These are phyloP conservation scores for Megaptera novaeangliae DNA, from an alignment of 2,113 vertebrate genomes.

Conservation along the genomic window DNA sequence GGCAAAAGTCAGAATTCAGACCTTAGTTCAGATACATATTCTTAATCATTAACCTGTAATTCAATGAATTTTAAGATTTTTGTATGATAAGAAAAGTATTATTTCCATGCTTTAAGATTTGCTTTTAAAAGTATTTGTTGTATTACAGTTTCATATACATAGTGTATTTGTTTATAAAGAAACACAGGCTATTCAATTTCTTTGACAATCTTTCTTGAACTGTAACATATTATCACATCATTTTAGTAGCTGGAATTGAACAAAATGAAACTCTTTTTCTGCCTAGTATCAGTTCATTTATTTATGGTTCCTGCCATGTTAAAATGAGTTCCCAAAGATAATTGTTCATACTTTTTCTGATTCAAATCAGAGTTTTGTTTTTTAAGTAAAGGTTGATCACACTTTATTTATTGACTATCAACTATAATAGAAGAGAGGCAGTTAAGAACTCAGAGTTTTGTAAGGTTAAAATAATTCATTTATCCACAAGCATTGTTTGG, in stretches of 20 bases:
- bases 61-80: background rate
- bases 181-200: background rate
- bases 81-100: background rate
- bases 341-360: background rate
- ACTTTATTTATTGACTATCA: background rate
- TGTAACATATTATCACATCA: background rate
- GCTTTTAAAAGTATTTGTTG: background rate
- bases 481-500: background rate
- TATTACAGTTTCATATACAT: background rate
- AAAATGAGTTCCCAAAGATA: background rate
- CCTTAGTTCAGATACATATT: background rate
- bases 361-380: background rate
- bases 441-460: background rate
- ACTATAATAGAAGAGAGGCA: background rate
- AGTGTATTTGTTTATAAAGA: background rate
- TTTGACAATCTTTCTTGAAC: background rate
- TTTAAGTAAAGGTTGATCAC: background rate
- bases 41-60: background rate
- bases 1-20: background rate
- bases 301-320: background rate
- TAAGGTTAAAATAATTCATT: background rate
- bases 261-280: background rate
- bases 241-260: background rate
- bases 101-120: background rate
- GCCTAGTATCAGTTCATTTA: background rate